Percentiles rank a stretch among this genome's conserved stretches.
These are phyloP conservation scores for Scaptodrosophila lebanonensis DNA, from an alignment of 1,140 invertebrate genomes.

Conservation along the genomic window DNA sequence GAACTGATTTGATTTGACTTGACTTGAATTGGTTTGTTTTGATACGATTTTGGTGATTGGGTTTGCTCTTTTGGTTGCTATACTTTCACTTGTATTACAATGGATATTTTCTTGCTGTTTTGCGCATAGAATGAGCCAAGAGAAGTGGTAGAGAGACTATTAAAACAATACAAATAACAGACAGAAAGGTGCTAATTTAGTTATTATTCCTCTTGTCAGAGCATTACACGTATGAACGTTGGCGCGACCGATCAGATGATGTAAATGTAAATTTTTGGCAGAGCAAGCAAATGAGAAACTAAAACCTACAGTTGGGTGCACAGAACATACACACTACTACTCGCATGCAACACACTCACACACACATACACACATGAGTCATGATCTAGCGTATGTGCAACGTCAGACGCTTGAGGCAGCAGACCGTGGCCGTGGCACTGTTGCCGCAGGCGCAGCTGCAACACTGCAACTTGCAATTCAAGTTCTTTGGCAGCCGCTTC, in stretches of 20 bases:
- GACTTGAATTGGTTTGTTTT: slow-evolving; percentile 44
- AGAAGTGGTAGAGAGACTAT: slow-evolving; percentile 63
- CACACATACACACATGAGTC: background rate
- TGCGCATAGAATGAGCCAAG: slow-evolving; percentile 46
- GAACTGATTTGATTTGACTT: no score
- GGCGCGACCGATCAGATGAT: slow-evolving; percentile 2
- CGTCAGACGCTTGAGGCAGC: slow-evolving; percentile 62
- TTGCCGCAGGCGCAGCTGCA: slow-evolving; percentile 55
- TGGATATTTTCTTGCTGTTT: slow-evolving; percentile 66
- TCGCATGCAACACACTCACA: background rate
- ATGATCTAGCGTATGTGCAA: slow-evolving; percentile 58
- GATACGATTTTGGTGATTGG: slow-evolving; percentile 38
- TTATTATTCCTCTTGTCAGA: slow-evolving; percentile 12
- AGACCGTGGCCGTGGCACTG: slow-evolving; percentile 36
- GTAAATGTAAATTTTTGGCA: slow-evolving; percentile 30
- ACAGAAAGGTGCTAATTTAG: slow-evolving; percentile 18
- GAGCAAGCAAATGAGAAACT: slow-evolving; percentile 68
- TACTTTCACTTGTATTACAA: slow-evolving; percentile 76
- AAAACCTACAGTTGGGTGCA: no score
- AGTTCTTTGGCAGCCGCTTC: slow-evolving; percentile 57
- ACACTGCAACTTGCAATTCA: slow-evolving; percentile 57
- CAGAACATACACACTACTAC: no score
- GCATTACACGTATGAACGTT: no score
- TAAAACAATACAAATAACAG: slow-evolving; percentile 41
- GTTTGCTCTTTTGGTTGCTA: slow-evolving; percentile 71